Evolutionary conservation across 2,113 vertebrate species (phyloP).

Genomic region (Oreochromis niloticus): DNA sequence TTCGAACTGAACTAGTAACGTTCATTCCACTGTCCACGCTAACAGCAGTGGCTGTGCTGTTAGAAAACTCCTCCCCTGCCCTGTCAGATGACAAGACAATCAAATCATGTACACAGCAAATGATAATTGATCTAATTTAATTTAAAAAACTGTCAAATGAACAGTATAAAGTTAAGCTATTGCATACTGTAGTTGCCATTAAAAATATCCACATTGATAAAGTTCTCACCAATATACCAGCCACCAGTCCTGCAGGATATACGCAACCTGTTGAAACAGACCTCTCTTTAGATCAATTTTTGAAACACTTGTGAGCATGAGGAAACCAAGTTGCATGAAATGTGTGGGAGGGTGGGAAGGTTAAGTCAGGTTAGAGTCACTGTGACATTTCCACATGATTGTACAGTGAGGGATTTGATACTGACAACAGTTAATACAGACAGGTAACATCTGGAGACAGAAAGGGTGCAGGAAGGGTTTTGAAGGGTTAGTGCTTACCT

Average conservation of each 20-base stretch:
- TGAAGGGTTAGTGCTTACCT: constrained; percentile 1
- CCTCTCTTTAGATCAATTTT: not conserved
- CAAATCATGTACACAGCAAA: not conserved
- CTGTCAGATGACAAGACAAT: constrained; percentile 7
- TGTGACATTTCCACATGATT: not conserved
- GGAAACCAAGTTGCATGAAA: not conserved
- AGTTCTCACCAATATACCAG: constrained; percentile 84
- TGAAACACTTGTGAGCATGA: not conserved
- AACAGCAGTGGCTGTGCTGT: not conserved
- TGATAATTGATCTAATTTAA: not conserved
- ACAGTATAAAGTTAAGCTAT: not conserved
- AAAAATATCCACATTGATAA: not conserved
- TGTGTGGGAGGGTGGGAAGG: not conserved
- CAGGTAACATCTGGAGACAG: not conserved
- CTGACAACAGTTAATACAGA: not conserved
- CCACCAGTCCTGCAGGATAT: constrained; percentile 94
- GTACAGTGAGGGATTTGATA: not conserved
- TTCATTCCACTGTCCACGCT: not conserved
- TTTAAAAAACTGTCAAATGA: not conserved
- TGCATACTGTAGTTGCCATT: not conserved
- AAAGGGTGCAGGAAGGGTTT: not conserved
- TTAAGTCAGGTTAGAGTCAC: not conserved
- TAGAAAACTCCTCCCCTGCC: constrained; percentile 36
- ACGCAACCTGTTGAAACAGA: constrained; percentile 68
- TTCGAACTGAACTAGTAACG: not conserved